A percentile compares a stretch with the other conserved stretches of the same genome.
These are phyloP conservation scores for Andinoacara biseriatus DNA, from an alignment of 2,113 vertebrate species.

Conservation along the genomic window DNA sequence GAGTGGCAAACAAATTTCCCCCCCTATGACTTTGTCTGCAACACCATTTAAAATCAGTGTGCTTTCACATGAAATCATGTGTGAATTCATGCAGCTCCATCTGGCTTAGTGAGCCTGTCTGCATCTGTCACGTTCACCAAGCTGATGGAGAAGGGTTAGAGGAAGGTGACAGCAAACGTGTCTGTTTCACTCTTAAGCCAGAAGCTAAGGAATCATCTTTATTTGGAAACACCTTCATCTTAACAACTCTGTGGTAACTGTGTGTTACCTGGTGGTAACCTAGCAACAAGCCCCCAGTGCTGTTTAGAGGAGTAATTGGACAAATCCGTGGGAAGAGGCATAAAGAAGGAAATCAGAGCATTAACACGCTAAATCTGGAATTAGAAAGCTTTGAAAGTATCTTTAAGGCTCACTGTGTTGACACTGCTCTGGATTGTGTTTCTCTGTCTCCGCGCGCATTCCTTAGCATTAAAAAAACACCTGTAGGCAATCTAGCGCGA, in stretches of 20 bases:
- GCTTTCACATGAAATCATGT: slow-evolving; percentile 52
- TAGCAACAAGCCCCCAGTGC: slow-evolving; percentile 65
- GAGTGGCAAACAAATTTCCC: slow-evolving; percentile 5
- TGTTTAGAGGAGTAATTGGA: slow-evolving; percentile 54
- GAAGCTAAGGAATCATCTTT: slow-evolving; percentile 45
- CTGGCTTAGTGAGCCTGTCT: slow-evolving; percentile 48
- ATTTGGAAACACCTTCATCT: slow-evolving; percentile 57
- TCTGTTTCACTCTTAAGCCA: slow-evolving; percentile 34
- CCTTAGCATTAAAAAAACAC: slow-evolving; percentile 50
- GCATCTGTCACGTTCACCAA: slow-evolving; percentile 44
- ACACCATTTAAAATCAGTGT: slow-evolving; percentile 42
- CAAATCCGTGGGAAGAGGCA: slow-evolving; percentile 36
- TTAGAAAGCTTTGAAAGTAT: slow-evolving; percentile 32
- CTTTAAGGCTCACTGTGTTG: neutral
- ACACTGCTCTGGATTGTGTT: neutral
- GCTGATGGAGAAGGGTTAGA: slow-evolving; percentile 27
- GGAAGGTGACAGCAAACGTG: slow-evolving; percentile 30
- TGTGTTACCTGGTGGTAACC: slow-evolving; percentile 65
- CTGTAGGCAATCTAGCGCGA: slow-evolving; percentile 42
- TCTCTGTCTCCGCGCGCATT: slow-evolving; percentile 13
- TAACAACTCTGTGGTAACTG: slow-evolving; percentile 20
- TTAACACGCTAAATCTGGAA: slow-evolving; percentile 37
- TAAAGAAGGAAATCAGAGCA: slow-evolving; percentile 32
- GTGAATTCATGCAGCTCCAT: slow-evolving; percentile 69
- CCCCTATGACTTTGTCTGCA: slow-evolving; percentile 8